Conservation (phyloP, 2,797 vertebrate genomes). For the Myotis planiceps region DNA sequence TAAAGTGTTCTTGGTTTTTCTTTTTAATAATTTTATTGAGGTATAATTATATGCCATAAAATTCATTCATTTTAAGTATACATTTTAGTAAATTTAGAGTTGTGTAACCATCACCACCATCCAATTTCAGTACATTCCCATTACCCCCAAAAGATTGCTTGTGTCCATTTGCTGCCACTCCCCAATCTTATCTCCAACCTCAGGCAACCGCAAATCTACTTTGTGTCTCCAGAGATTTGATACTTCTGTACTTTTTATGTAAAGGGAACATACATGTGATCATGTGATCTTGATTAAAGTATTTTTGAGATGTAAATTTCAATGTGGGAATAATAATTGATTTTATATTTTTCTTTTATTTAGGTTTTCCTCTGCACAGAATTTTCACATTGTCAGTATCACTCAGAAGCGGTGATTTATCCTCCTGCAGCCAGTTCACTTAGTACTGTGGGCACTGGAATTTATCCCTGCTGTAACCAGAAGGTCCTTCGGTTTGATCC, state of each 20-base stretch:
- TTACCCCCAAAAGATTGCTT: neutral
- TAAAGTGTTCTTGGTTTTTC: neutral
- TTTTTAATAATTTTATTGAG: slow-evolving; percentile 27
- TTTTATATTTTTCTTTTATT: slow-evolving; percentile 49
- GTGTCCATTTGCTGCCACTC: neutral
- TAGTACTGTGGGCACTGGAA: slow-evolving; percentile 90
- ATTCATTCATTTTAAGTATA: neutral
- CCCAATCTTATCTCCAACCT: neutral
- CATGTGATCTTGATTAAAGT: neutral
- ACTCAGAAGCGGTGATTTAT: slow-evolving; percentile 93
- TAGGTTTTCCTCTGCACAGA: slow-evolving; percentile 95
- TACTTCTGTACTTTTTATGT: neutral
- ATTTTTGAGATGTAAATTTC: slow-evolving; percentile 19
- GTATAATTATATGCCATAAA: neutral
- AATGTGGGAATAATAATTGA: neutral
- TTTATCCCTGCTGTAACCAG: slow-evolving; percentile 97
- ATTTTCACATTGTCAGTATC: slow-evolving; percentile 95
- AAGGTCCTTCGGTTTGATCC: slow-evolving; percentile 96
- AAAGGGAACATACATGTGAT: neutral
- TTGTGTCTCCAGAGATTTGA: neutral
- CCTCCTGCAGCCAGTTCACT: slow-evolving; percentile 87
- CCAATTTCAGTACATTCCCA: neutral
- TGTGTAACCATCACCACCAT: neutral
- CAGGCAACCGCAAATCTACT: neutral
- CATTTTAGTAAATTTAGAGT: slow-evolving; percentile 8